Conservation (phyloP, 2,113 vertebrate genomes). For the Eupsittula cactorum region DNA sequence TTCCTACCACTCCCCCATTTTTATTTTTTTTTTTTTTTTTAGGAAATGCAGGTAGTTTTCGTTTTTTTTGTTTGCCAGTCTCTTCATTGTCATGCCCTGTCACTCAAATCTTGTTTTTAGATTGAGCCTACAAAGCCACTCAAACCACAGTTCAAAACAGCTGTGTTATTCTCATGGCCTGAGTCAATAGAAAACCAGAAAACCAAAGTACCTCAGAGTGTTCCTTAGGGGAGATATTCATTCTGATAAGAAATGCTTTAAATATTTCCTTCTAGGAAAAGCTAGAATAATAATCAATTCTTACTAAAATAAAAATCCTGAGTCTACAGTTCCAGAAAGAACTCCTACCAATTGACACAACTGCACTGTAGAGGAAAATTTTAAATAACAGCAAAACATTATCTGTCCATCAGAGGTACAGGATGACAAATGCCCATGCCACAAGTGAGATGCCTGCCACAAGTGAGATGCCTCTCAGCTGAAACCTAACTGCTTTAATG, state of each 20-base stretch:
- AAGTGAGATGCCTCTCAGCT: background rate
- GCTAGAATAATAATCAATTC: background rate
- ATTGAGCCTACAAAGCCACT: background rate
- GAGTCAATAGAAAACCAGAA: background rate
- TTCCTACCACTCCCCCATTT: background rate
- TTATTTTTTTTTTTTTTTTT: background rate
- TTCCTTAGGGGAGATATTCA: background rate
- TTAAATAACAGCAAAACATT: background rate
- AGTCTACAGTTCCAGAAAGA: background rate
- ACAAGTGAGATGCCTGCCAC: background rate
- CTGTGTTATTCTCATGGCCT: background rate
- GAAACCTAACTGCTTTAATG: background rate
- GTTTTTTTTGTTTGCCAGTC: background rate
- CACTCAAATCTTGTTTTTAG: background rate
- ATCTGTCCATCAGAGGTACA: background rate
- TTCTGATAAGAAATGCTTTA: background rate
- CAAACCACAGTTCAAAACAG: background rate
- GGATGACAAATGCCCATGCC: background rate
- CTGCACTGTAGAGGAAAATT: background rate
- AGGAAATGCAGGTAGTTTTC: background rate
- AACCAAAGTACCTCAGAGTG: background rate
- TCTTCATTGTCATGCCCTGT: background rate
- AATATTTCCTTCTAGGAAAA: constrained; percentile 12
- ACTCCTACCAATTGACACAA: background rate
- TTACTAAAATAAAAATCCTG: background rate